Evolutionary conservation across 2,888 invertebrate genomes (phyloP).

Genomic region (Homarus gammarus): DNA sequence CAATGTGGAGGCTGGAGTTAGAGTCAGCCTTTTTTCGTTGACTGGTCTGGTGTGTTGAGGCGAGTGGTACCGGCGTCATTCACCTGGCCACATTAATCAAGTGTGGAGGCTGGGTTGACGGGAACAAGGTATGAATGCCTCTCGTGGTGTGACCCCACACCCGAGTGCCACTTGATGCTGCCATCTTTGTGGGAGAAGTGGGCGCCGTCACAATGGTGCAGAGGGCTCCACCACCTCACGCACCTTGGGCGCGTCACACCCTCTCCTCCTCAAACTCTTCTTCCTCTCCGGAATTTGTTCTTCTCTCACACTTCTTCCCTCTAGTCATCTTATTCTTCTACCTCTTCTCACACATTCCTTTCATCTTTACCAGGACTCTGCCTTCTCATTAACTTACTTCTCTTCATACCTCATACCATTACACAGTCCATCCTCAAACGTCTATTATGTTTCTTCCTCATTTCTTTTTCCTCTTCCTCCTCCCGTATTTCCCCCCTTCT

Average conservation of each 20-base stretch:
- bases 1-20: too few relatives aligned
- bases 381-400: too few relatives aligned
- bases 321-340: background rate
- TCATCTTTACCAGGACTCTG: too few relatives aligned
- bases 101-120: constrained; percentile 14
- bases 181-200: constrained; percentile 14
- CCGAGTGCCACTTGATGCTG: constrained; percentile 7
- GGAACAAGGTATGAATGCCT: constrained; percentile 8
- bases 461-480: background rate
- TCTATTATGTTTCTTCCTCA: background rate
- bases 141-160: constrained; percentile 16
- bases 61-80: background rate
- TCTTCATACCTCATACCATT: too few relatives aligned
- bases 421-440: too few relatives aligned
- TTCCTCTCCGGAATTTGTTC: background rate
- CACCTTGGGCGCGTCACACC: too few relatives aligned
- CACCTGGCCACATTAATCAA: background rate
- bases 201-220: background rate
- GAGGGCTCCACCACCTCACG: too few relatives aligned
- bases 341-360: too few relatives aligned
- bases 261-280: too few relatives aligned
- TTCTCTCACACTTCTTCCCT: background rate
- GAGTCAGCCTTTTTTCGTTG: too few relatives aligned
- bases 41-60: too few relatives aligned
- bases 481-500: background rate